A percentile compares a stretch with the other conserved stretches of the same genome.
Conservation (phyloP, 2,888 invertebrate genomes). For the Cyrtodaria siliqua region DNA sequence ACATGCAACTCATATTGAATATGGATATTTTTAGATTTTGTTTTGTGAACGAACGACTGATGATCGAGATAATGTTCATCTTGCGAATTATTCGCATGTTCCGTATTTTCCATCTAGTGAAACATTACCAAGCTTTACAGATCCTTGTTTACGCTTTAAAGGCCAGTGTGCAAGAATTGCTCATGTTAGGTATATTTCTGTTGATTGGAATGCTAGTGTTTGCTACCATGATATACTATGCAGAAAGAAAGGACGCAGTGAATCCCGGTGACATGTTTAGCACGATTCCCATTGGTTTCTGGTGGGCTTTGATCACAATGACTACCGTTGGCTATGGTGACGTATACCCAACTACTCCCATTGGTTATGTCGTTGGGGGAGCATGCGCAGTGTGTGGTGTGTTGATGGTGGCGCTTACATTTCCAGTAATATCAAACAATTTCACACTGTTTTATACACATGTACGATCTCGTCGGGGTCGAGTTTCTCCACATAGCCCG, state of each 20-base stretch:
- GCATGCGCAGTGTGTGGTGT: conserved; percentile 84
- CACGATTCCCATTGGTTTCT: conserved; percentile 86
- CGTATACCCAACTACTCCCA: conserved; percentile 79
- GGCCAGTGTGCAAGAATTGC: conserved; percentile 85
- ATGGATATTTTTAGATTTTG: conserved; percentile 79
- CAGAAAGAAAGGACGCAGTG: conserved; percentile 82
- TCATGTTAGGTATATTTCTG: conserved; percentile 85
- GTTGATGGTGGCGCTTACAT: conserved; percentile 83
- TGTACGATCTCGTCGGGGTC: conserved; percentile 77
- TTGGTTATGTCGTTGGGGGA: conserved; percentile 83
- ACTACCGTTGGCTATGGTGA: conserved; percentile 85
- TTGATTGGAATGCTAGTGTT: conserved; percentile 85
- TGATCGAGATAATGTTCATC: conserved; percentile 86
- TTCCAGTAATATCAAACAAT: conserved; percentile 85
- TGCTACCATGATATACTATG: conserved; percentile 85
- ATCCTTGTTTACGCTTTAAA: conserved; percentile 86
- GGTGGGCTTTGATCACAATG: conserved; percentile 86
- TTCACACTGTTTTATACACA: conserved; percentile 85
- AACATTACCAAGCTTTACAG: conserved; percentile 86
- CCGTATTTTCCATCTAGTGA: conserved; percentile 86
- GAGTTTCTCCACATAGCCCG: conserved; percentile 46
- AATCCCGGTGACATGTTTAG: conserved; percentile 76
- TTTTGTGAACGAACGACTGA: conserved; percentile 81
- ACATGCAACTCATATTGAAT: conserved; percentile 83
- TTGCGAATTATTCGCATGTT: conserved; percentile 86